These are phyloP conservation scores for Drosophila parabipectinata DNA, from an alignment of 1,140 invertebrate species.

Conservation along the genomic window DNA sequence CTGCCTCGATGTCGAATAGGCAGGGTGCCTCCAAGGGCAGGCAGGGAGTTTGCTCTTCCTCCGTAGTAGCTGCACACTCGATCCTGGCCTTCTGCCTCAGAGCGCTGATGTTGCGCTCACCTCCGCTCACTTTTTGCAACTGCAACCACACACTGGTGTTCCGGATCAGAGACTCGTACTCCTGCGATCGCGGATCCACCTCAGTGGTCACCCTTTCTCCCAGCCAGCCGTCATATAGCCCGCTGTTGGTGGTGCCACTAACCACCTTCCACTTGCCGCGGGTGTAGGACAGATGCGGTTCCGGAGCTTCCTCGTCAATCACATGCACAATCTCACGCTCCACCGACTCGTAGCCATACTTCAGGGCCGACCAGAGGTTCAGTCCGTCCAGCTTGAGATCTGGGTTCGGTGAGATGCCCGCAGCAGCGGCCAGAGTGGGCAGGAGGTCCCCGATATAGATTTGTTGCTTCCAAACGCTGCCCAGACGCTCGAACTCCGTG, in stretches of 20 bases:
- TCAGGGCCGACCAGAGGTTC: conserved; percentile 88
- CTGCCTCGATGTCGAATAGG: conserved; percentile 90
- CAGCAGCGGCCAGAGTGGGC: conserved; percentile 90
- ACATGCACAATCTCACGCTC: conserved; percentile 89
- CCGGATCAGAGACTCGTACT: conserved; percentile 84
- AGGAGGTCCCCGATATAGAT: conserved; percentile 94
- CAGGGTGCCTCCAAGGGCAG: conserved; percentile 86
- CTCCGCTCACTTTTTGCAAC: conserved; percentile 41
- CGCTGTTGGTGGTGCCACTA: conserved; percentile 85
- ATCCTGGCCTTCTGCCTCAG: conserved; percentile 85
- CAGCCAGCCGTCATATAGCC: conserved; percentile 85
- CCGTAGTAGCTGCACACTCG: conserved; percentile 48
- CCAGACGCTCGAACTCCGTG: conserved; percentile 85
- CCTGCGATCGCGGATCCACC: conserved; percentile 62
- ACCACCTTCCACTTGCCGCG: conserved; percentile 90
- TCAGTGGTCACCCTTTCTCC: conserved; percentile 25
- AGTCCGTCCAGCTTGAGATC: conserved; percentile 88
- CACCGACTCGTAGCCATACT: conserved; percentile 66
- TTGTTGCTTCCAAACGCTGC: conserved; percentile 89
- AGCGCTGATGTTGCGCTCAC: conserved; percentile 38
- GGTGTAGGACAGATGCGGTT: conserved; percentile 87
- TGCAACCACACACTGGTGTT: conserved; percentile 80
- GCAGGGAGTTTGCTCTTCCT: conserved; percentile 16
- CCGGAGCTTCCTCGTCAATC: conserved; percentile 89
- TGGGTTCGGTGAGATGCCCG: conserved; percentile 84